Evolutionary conservation across 2,797 vertebrate genomes (phyloP).

Genomic region (Meda fulgida): DNA sequence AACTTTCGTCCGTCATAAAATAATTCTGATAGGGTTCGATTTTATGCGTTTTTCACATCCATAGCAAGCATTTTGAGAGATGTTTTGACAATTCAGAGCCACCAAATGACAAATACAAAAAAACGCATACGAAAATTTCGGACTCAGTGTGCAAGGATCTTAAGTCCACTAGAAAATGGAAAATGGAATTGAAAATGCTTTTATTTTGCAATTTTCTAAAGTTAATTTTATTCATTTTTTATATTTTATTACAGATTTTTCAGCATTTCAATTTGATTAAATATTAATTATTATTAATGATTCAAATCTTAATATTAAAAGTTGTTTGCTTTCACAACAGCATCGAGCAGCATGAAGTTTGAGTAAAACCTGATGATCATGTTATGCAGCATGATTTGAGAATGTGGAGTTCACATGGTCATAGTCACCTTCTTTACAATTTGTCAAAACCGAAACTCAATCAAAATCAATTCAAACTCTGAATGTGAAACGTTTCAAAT

Average conservation of each 20-base stretch:
- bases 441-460: background rate
- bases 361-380: background rate
- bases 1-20: no score
- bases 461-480: slow-evolving; percentile 16
- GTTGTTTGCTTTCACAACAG: background rate
- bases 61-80: no score
- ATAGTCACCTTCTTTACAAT: slow-evolving; percentile 18
- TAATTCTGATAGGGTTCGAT: no score
- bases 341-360: background rate
- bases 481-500: background rate
- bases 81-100: no score
- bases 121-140: no score
- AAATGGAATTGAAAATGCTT: background rate
- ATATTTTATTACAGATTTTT: background rate
- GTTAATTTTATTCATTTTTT: no score
- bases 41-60: no score
- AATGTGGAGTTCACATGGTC: slow-evolving; percentile 14
- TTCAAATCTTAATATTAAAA: background rate
- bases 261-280: background rate
- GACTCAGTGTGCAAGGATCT: no score
- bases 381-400: background rate
- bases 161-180: background rate
- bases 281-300: background rate
- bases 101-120: no score
- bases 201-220: background rate